Base-by-base conservation (phyloP, 2,113 vertebrate genomes). In the Gymnobelideus leadbeateri region DNA sequence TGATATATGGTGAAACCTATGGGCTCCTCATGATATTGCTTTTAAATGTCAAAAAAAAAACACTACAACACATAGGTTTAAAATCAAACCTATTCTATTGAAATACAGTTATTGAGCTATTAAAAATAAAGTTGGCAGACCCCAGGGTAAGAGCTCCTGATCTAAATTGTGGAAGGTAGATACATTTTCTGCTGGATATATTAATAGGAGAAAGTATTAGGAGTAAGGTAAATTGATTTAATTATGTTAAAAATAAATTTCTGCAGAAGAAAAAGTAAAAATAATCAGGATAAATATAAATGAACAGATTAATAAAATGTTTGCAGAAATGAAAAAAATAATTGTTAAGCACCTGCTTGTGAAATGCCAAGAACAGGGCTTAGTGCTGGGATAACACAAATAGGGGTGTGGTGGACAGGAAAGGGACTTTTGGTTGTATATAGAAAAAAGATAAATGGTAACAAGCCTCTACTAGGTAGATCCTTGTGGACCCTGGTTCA, bases 191-290 rank as follows among this genome's bases (percentile, higher is more conserved):
- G 14, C 19, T 77, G 5, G 16, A 4, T n/a, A 6, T 77, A n/a
- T 77, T 77, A 19, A n/a, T 77, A 77, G 31, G 12, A 77, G 31
- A 77, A n/a, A 77, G 3, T n/a, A n/a, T 77, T n/a, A 77, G 37
- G 12, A 37, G 37, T 77, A 19, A 19, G 61, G 12, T n/a, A n/a
- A 77, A 19, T 77, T 14, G 61, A 19, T n/a, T 77, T 77, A 16
- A 77, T 77, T n/a, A 77, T 77, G 61, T 77, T 77, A 77, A 77
- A 77, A 77, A 77, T 77, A 77, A n/a, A n/a, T 77, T 77, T n/a
- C 37, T 77, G 14, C 61, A 68, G 31, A 77, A 68, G 31, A 37
- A 77, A 77, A 77, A 77, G 61, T 77, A 77, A 19, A 49, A 37
- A n/a, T 37, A 16, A 77, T 77, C 16, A n/a, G 37, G 37, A 77